These are phyloP conservation scores for Rhodinocichla rosea DNA, from an alignment of 2,113 vertebrate species.

Conservation along the genomic window DNA sequence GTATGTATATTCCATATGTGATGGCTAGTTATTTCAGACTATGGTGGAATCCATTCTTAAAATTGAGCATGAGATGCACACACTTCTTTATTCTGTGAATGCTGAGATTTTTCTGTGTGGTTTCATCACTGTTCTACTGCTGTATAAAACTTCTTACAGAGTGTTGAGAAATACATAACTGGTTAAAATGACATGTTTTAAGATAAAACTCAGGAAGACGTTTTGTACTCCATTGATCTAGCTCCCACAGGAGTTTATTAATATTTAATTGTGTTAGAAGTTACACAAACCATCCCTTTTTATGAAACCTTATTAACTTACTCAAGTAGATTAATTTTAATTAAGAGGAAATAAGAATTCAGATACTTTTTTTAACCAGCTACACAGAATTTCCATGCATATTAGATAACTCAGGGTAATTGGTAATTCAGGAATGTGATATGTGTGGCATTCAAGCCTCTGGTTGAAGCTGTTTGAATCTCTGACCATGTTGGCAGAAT, in stretches of 20 bases:
- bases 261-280: conserved; percentile 58
- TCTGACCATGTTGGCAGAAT: neutral
- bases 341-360: conserved; percentile 25
- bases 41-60: neutral
- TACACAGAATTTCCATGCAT: neutral
- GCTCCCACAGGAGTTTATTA: conserved; percentile 44
- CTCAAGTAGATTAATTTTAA: conserved; percentile 20
- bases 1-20: neutral
- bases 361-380: neutral
- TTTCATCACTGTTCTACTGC: neutral
- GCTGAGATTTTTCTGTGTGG: neutral
- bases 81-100: neutral
- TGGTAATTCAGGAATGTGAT: conserved; percentile 15
- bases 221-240: conserved; percentile 50
- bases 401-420: neutral
- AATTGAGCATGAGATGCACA: neutral
- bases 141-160: neutral
- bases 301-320: conserved; percentile 7
- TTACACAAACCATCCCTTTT: conserved; percentile 35
- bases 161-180: neutral
- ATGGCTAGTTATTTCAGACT: neutral
- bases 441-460: neutral
- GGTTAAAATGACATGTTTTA: neutral
- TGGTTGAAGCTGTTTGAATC: neutral
- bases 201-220: neutral